Evolutionary conservation across 2,113 vertebrate genomes (phyloP).

Genomic region (Rana temporaria): DNA sequence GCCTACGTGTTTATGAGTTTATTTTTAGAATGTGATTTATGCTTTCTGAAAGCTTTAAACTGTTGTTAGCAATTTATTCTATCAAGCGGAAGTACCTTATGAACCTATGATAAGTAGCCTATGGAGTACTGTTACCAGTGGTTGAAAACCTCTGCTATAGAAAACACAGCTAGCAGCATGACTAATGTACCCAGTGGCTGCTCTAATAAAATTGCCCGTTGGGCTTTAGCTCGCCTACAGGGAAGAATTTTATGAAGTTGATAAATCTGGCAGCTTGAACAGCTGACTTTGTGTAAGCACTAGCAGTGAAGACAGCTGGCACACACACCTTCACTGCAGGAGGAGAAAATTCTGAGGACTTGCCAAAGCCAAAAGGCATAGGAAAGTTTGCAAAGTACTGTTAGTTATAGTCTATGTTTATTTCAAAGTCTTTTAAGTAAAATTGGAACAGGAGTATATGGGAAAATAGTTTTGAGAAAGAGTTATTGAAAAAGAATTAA

Average conservation of each 20-base stretch:
- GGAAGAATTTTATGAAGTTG: neutral
- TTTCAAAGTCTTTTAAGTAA: neutral
- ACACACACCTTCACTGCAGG: conserved; percentile 58
- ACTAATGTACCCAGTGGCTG: neutral
- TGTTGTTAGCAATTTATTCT: no score
- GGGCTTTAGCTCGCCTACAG: conserved; percentile 1
- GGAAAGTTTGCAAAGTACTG: conserved; percentile 56
- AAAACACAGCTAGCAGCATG: neutral
- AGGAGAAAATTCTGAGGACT: conserved; percentile 45
- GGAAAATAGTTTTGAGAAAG: no score
- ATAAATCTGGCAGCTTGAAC: conserved; percentile 28
- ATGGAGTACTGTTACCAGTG: no score
- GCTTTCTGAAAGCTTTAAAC: no score
- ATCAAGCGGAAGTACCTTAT: no score
- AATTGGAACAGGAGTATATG: no score
- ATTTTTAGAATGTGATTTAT: no score
- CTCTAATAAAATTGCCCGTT: neutral
- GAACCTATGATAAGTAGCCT: no score
- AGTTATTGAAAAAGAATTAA: no score
- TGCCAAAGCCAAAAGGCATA: conserved; percentile 52
- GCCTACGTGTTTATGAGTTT: neutral
- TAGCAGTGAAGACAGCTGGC: conserved; percentile 48
- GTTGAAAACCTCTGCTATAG: no score
- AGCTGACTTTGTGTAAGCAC: conserved; percentile 27
- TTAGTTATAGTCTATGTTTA: neutral